phyloP scores from a whole-genome alignment of 2,113 vertebrate genomes.

The Pollimyrus isidori region DNA sequence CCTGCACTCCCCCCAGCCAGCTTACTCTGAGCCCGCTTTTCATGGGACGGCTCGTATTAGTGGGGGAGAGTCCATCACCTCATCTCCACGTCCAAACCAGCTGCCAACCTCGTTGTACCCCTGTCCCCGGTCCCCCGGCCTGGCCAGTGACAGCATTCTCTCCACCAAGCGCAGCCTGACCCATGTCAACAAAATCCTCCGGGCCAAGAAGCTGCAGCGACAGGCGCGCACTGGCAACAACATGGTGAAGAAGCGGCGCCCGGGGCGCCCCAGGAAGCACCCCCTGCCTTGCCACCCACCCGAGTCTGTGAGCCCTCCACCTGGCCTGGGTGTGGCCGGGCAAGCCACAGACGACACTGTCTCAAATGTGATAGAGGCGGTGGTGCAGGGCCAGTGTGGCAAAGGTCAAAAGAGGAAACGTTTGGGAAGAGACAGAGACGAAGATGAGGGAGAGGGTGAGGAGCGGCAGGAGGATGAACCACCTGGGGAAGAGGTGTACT shows the following conservation, averaged over 20 bases:
- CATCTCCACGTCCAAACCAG: background rate
- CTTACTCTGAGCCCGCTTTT: background rate
- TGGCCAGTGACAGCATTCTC: conserved; percentile 57
- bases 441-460: conserved; percentile 36
- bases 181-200: conserved; percentile 73
- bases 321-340: background rate
- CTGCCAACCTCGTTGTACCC: background rate
- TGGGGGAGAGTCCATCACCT: background rate
- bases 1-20: conserved; percentile 33
- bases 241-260: conserved; percentile 75
- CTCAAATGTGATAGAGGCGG: conserved; percentile 69
- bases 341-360: conserved; percentile 46
- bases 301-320: background rate
- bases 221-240: conserved; percentile 63
- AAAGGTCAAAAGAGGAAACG: conserved; percentile 79
- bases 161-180: conserved; percentile 74
- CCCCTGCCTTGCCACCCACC: conserved; percentile 48
- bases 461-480: conserved; percentile 22
- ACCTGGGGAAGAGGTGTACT: background rate
- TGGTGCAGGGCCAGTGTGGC: conserved; percentile 69
- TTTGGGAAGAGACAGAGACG: conserved; percentile 45
- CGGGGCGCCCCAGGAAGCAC: conserved; percentile 83
- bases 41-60: background rate
- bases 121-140: background rate
- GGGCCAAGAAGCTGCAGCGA: conserved; percentile 69